A percentile compares a stretch with the other conserved stretches of the same genome.
Evolutionary conservation across 2,888 invertebrate species (phyloP).

Genomic region (Dynastes hyllus): DNA sequence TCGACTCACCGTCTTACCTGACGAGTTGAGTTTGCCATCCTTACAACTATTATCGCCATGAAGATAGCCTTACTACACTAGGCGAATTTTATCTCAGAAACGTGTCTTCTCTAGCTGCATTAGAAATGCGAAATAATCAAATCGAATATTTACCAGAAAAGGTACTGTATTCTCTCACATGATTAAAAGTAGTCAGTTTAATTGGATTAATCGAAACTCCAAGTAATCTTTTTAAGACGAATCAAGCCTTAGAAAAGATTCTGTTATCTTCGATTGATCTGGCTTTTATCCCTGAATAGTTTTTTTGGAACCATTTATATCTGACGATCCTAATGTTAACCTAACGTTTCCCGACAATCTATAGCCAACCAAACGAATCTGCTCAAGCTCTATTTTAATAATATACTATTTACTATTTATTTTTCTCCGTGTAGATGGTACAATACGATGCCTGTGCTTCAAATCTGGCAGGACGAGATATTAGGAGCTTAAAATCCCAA

Average conservation of each 20-base stretch:
- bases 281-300: not conserved
- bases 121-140: conserved; percentile 51
- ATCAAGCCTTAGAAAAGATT: not conserved
- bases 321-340: conserved; percentile 1
- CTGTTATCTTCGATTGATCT: not conserved
- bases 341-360: not conserved
- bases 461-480: not conserved
- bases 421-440: not conserved
- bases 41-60: not conserved
- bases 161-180: conserved; percentile 3
- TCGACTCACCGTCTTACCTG: not conserved
- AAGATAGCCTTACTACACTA: not conserved
- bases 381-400: not conserved
- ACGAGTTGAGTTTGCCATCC: not conserved
- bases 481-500: not conserved
- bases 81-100: not conserved
- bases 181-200: conserved; percentile 47
- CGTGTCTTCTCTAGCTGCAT: not conserved
- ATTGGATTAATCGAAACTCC: conserved; percentile 31
- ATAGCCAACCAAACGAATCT: not conserved
- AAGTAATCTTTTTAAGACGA: conserved; percentile 2
- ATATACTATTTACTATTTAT: too few relatives aligned
- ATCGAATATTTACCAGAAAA: conserved; percentile 2
- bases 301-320: not conserved
- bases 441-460: not conserved